Conservation (phyloP, 2,888 invertebrate species). For the Oscheius sp. region DNA sequence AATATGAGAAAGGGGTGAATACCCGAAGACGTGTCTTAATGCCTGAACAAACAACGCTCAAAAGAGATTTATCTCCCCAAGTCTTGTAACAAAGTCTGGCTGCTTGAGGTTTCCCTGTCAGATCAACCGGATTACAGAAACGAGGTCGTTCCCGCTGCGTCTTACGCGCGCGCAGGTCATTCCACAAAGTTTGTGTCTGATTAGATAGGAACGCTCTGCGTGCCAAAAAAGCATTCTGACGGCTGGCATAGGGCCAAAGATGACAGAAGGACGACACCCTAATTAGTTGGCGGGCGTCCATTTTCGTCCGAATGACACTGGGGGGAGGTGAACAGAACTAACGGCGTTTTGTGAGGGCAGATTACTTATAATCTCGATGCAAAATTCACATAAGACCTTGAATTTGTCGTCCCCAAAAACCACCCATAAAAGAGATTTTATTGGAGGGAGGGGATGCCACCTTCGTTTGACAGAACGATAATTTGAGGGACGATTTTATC, state of each 20-base stretch:
- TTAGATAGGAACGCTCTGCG: conserved; percentile 10
- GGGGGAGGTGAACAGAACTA: not conserved
- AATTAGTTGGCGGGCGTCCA: conserved; percentile 20
- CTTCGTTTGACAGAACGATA: conserved; percentile 7
- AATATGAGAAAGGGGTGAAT: conserved; percentile 16
- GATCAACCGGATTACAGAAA: conserved; percentile 16
- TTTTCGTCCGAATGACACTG: not conserved
- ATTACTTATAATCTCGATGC: too few species aligned
- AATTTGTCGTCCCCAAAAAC: too few species aligned
- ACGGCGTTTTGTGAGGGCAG: not conserved
- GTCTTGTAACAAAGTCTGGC: not conserved
- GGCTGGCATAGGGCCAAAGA: not conserved
- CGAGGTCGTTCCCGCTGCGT: conserved; percentile 30
- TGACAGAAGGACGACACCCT: not conserved
- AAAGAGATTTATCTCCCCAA: not conserved
- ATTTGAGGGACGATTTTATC: not conserved
- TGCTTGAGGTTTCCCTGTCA: not conserved
- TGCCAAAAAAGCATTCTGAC: not conserved
- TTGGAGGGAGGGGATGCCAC: not conserved
- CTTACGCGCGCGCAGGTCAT: conserved; percentile 10
- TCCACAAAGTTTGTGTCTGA: conserved; percentile 11
- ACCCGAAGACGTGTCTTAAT: conserved; percentile 3
- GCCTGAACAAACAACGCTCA: conserved; percentile 26
- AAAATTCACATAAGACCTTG: too few species aligned
- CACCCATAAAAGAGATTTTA: too few species aligned